Conservation (phyloP, 2,797 vertebrate genomes). For the Xenops minutus region DNA sequence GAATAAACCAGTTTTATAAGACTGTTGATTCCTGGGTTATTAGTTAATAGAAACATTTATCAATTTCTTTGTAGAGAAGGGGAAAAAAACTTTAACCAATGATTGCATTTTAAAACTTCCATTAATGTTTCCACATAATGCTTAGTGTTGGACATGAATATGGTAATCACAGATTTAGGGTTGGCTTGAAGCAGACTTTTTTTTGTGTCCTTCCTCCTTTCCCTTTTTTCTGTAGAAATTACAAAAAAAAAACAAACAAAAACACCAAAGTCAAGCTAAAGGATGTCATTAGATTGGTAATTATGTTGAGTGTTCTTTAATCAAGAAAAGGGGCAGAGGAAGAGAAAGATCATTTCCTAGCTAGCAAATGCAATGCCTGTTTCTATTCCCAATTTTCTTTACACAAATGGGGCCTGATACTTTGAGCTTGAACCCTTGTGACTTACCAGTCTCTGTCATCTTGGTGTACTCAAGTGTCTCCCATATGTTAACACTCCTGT, state of each 20-base stretch:
- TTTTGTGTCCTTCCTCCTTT: background rate
- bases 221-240: slow-evolving; percentile 18
- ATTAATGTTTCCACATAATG: slow-evolving; percentile 86
- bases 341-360: slow-evolving; percentile 57
- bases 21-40: slow-evolving; percentile 97
- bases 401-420: background rate
- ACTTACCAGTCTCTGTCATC: background rate
- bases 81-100: slow-evolving; percentile 86
- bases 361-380: slow-evolving; percentile 7
- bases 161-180: slow-evolving; percentile 69
- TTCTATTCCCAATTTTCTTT: slow-evolving; percentile 27
- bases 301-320: slow-evolving; percentile 63
- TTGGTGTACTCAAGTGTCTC: background rate
- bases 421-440: background rate
- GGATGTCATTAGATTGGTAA: slow-evolving; percentile 66
- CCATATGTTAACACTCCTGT: background rate
- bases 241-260: background rate
- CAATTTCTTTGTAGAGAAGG: slow-evolving; percentile 76
- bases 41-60: slow-evolving; percentile 98
- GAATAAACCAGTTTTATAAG: slow-evolving; percentile 96
- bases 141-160: slow-evolving; percentile 90
- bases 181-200: slow-evolving; percentile 42
- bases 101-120: slow-evolving; percentile 93
- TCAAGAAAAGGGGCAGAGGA: slow-evolving; percentile 52
- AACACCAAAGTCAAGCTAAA: slow-evolving; percentile 28